phyloP scores from a whole-genome alignment of 2,797 vertebrate genomes.

The Tamandua tetradactyla region DNA sequence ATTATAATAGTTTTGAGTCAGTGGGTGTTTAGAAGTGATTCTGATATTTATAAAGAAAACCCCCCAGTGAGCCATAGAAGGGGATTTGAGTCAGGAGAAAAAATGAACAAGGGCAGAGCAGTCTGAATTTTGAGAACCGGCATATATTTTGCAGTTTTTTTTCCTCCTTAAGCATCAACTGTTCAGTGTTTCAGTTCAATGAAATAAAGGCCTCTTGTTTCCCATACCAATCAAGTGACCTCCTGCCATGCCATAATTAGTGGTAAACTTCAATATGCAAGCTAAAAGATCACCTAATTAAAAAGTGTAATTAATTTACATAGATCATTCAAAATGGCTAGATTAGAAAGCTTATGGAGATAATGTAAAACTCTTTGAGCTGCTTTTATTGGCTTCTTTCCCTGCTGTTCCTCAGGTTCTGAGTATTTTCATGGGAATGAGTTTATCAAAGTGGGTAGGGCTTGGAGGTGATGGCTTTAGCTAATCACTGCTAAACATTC shows the following conservation, averaged over 20 bases:
- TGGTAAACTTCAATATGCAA: constrained; percentile 85
- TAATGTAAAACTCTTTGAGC: constrained; percentile 79
- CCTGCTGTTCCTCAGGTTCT: constrained; percentile 77
- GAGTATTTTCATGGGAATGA: constrained; percentile 72
- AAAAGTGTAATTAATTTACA: constrained; percentile 86
- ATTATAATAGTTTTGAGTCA: constrained; percentile 61
- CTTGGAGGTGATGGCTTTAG: constrained; percentile 72
- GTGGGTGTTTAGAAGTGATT: constrained; percentile 70
- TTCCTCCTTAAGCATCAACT: constrained; percentile 58
- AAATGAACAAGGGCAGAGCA: constrained; percentile 74
- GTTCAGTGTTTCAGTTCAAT: constrained; percentile 81
- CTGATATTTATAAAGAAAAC: constrained; percentile 73
- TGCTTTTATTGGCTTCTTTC: constrained; percentile 80
- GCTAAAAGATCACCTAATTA: constrained; percentile 86
- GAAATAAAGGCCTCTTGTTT: constrained; percentile 83
- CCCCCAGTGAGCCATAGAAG: constrained; percentile 64
- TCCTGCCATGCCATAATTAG: constrained; percentile 82
- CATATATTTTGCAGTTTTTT: constrained; percentile 75
- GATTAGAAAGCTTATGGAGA: constrained; percentile 82
- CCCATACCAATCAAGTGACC: constrained; percentile 82
- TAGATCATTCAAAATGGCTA: constrained; percentile 82
- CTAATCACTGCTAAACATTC: constrained; percentile 72
- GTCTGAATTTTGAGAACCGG: constrained; percentile 80
- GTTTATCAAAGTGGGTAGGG: constrained; percentile 74
- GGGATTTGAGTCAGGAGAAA: constrained; percentile 55